These are phyloP conservation scores for Illadopsis cleaveri DNA, from an alignment of 2,113 vertebrate genomes.

Conservation along the genomic window DNA sequence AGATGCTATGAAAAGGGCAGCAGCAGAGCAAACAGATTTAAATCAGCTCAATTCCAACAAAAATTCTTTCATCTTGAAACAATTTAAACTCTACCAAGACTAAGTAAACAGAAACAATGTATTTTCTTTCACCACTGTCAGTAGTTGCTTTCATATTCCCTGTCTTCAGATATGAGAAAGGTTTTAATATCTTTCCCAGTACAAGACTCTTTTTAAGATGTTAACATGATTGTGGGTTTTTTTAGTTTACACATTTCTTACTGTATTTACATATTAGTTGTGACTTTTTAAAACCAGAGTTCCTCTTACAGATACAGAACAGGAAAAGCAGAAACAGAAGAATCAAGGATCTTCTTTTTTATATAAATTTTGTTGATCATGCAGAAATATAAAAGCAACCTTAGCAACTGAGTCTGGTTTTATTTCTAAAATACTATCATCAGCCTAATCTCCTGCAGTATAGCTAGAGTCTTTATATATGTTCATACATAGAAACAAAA, in stretches of 20 bases:
- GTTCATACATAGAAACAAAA: background rate
- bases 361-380: background rate
- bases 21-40: slow-evolving; percentile 27
- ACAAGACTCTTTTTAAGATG: background rate
- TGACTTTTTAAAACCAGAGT: background rate
- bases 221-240: background rate
- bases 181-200: background rate
- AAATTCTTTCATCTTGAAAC: slow-evolving; percentile 23
- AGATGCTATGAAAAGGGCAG: slow-evolving; percentile 13
- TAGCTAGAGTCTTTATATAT: background rate
- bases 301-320: background rate
- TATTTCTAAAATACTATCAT: background rate
- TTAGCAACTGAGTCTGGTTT: background rate
- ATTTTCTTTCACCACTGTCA: background rate
- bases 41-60: slow-evolving; percentile 20
- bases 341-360: background rate
- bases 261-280: background rate
- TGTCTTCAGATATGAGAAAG: background rate
- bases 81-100: slow-evolving; percentile 32
- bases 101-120: slow-evolving; percentile 36
- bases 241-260: background rate
- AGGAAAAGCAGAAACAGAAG: background rate
- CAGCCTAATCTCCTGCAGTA: background rate
- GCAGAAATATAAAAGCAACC: background rate
- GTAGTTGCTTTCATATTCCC: background rate